Percentiles rank a stretch among this genome's conserved stretches.
phyloP scores from a whole-genome alignment of 2,113 vertebrate genomes.

The Nothobranchius kuhntae region DNA sequence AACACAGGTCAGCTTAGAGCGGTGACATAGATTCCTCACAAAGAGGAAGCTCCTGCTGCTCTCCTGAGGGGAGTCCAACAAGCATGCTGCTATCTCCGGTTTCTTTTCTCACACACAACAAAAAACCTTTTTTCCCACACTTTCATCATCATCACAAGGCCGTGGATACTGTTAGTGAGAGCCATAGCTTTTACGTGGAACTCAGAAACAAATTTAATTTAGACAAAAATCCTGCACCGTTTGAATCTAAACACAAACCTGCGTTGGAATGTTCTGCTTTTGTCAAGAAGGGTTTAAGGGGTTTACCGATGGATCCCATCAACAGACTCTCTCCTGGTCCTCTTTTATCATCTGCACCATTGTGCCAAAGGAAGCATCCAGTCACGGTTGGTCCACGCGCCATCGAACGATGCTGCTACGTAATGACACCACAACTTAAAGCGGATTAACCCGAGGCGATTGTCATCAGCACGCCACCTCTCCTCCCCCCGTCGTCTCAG shows the following conservation, averaged over 20 bases:
- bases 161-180: no score
- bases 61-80: background rate
- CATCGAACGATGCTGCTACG: slow-evolving; percentile 72
- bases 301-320: slow-evolving; percentile 5
- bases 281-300: background rate
- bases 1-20: slow-evolving; percentile 43
- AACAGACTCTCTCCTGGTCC: slow-evolving; percentile 2
- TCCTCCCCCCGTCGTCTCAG: slow-evolving; percentile 30
- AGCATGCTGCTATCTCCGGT: no score
- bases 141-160: no score
- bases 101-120: background rate
- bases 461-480: slow-evolving; percentile 45
- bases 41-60: slow-evolving; percentile 38
- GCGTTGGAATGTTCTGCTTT: background rate
- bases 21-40: slow-evolving; percentile 57
- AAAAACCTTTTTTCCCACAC: background rate
- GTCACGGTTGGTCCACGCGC: slow-evolving; percentile 59
- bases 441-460: slow-evolving; percentile 66
- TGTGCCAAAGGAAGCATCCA: slow-evolving; percentile 26
- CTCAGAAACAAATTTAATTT: no score
- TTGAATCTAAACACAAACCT: no score
- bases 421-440: slow-evolving; percentile 74
- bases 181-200: no score
- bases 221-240: no score
- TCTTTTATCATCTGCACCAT: slow-evolving; percentile 2